These are phyloP conservation scores for Orius laevigatus DNA, from an alignment of 1,140 invertebrate species.

Conservation along the genomic window DNA sequence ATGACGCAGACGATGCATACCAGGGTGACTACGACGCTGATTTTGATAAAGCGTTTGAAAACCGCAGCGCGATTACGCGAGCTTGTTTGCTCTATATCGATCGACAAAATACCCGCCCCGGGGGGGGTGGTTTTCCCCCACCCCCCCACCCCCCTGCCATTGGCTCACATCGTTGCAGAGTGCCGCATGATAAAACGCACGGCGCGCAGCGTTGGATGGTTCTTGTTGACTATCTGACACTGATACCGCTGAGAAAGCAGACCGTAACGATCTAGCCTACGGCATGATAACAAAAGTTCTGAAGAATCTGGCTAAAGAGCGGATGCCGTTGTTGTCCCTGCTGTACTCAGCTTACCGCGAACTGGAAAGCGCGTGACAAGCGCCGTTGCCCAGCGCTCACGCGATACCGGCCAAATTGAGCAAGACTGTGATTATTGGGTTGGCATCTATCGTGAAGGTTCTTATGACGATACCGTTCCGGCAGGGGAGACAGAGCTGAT, in stretches of 20 bases:
- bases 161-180: no score
- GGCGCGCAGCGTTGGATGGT: not conserved
- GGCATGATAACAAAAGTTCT: not conserved
- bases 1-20: no score
- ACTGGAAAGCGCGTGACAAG: not conserved
- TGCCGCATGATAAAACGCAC: no score
- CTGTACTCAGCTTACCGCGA: not conserved
- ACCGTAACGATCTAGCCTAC: not conserved
- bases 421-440: slow-evolving; percentile 19
- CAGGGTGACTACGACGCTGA: no score
- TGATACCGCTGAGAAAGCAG: slow-evolving; percentile 14
- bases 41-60: no score
- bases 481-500: no score
- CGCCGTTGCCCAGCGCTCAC: not conserved
- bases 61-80: no score
- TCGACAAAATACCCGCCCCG: no score
- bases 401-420: not conserved
- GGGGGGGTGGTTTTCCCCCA: no score
- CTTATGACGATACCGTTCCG: slow-evolving; percentile 21
- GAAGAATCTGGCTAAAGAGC: not conserved
- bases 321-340: not conserved
- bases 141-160: no score
- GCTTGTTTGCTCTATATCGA: no score
- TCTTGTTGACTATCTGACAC: slow-evolving; percentile 20
- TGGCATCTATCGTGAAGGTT: slow-evolving; percentile 21